Base-by-base conservation (phyloP, 92 coral and sea anemone species). In the Porites rus region DNA sequence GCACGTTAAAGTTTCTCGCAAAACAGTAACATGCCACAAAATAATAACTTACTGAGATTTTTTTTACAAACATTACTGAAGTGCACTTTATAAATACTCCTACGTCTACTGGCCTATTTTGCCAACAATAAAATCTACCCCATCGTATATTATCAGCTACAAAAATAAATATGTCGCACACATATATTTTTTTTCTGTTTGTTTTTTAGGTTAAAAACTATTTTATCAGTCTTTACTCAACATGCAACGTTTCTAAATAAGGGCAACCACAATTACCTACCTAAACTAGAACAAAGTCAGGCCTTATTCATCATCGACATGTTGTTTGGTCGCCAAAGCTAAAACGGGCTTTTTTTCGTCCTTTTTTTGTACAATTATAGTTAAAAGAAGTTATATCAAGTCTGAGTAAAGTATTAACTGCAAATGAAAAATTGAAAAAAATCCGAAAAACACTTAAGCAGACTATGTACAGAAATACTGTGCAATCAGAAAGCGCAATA, bases 381-480 rank as follows among this genome's bases (percentile, higher is more conserved):
- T 67, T 79, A 79, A 79, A 79, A 79, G 65, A 79, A 14, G 86
- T 68, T n/a, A 70, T 53, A 51, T 54, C 51, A 51, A 7, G 69
- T 28, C 69, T 19, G 24, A 71, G 69, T 19, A 81, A 75, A 43
- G 1, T 67, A 67, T 24, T 19, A 10, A 50, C 14, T 69, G 54
- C 69, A 71, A 56, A 21, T 56, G 50, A 72, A 69, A 69, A 81
- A 43, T 71, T 81, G 86, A 76, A 59, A 74, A 81, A 70, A 79
- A 81, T 46, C n/a, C 31, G n/a, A n/a, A 58, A 69, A 71, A 43
- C 76, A 81, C 86, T 31, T 20, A 10, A 21, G 58, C 58, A 19
- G 51, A 64, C 59, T 81, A 81, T 81, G 8, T 81, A 81, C 86
- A 81, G 12, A 72, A 19, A 56, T 59, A 16, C 20, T 28, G 54